Evolutionary conservation across 2,113 vertebrate genomes (phyloP), one percentile per base, ranked within the genome.

Genomic region (Procavia capensis): DNA sequence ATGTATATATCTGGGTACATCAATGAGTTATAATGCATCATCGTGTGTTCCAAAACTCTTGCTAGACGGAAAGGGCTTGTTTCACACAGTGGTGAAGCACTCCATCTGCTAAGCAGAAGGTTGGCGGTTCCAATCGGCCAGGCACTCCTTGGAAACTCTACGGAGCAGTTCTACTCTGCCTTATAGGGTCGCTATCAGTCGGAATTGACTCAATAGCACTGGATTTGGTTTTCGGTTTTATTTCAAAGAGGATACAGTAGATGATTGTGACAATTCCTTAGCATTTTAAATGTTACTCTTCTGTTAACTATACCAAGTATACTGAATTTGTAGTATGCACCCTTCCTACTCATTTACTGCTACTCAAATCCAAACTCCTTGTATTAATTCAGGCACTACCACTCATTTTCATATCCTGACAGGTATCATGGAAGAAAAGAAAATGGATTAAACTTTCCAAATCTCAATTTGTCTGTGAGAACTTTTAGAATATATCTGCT

Each of bases 381-480:
- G 31, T 59, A 45, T 95, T 76, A 91, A 79, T 74, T 76, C 47
- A 81, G 25, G 22, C 90, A 27, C 27, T 90, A 59, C 6, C 54
- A 47, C 5, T 84, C 43, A 90, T 95, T 86, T 95, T 83, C 13
- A 78, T 43, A 80, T 27, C 66, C 19, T 59, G 14, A 68, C 11
- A 85, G 27, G 36, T 80, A 85, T 27, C 94, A 79, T 84, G 50
- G 17, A 76, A 74, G 59, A 86, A 76, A 80, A 66, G 41, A 83
- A 83, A 94, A 16, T 45, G 80, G 68, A 74, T 90, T 36, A 81
- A 92, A 64, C 75, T 70, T 70, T 88, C 41, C 91, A 76, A 47
- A 72, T 85, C 81, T 63, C 43, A 74, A 6, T 81, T 72, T 82
- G 13, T 91, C 5, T 59, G 79, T 36, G 47, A 63, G 27, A 45